Evolutionary conservation across 2,113 vertebrate species (phyloP).

Genomic region (Fulmarus glacialis): DNA sequence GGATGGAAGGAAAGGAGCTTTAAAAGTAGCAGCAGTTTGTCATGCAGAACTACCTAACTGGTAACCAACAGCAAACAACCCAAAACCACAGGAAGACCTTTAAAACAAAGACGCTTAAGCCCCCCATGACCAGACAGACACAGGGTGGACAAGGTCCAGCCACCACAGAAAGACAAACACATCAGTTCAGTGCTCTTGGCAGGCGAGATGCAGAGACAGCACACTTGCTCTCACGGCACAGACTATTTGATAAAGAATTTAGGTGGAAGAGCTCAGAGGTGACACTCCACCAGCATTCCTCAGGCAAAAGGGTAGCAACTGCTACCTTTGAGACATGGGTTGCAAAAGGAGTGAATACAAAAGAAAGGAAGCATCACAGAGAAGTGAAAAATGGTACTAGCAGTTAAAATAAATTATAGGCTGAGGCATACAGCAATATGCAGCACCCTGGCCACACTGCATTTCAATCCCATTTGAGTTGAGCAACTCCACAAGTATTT

Average conservation of each 20-base stretch:
- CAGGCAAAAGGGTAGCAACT: neutral
- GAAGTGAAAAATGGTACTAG: neutral
- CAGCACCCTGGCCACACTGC: neutral
- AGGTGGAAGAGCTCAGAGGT: neutral
- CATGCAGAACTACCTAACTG: neutral
- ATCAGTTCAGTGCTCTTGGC: neutral
- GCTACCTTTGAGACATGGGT: neutral
- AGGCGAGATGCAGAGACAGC: neutral
- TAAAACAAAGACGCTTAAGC: neutral
- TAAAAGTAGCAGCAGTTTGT: neutral
- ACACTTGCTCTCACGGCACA: rapidly evolving
- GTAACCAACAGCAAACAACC: neutral
- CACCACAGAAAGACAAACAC: neutral
- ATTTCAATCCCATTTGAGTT: neutral
- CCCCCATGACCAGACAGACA: neutral
- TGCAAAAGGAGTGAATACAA: neutral
- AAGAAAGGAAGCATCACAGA: neutral
- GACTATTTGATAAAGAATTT: neutral
- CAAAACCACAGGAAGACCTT: neutral
- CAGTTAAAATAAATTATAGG: neutral
- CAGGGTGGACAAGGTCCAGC: neutral
- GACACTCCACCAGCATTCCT: neutral
- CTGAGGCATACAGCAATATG: neutral
- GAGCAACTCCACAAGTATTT: neutral
- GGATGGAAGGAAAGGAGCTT: neutral